Evolutionary conservation across 1,140 invertebrate genomes (phyloP).

Genomic region (Drosophila guanche): DNA sequence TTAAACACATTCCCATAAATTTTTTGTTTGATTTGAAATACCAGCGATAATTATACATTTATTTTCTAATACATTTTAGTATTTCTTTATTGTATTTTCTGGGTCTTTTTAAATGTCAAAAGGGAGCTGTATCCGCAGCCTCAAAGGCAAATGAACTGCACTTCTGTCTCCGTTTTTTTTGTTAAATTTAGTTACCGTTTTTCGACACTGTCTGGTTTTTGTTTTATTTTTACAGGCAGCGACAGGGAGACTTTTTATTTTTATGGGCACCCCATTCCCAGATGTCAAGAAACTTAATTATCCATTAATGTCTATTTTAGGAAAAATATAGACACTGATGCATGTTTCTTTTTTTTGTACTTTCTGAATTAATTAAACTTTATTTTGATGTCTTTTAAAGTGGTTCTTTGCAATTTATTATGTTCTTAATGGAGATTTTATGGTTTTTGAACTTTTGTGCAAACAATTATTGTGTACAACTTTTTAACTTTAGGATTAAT

Average conservation of each 20-base stretch:
- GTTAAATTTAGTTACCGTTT: neutral
- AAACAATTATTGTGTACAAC: neutral
- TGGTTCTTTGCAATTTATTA: neutral
- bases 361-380: neutral
- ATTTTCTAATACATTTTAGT: no score
- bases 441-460: slow-evolving; percentile 6
- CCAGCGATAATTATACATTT: no score
- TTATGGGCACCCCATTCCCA: neutral
- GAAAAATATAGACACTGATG: neutral
- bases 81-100: neutral
- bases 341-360: neutral
- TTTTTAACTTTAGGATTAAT: neutral
- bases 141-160: slow-evolving; percentile 6
- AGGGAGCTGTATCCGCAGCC: neutral
- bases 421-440: slow-evolving; percentile 5
- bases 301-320: slow-evolving; percentile 10
- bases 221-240: neutral
- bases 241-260: no score
- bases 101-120: slow-evolving; percentile 2
- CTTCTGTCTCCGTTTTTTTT: neutral
- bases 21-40: no score
- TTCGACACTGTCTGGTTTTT: neutral
- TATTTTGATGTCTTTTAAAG: slow-evolving; percentile 7
- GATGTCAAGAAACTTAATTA: slow-evolving; percentile 6
- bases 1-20: neutral